A percentile compares a stretch with the other conserved stretches of the same genome.
These are phyloP conservation scores for Euplagia quadripunctaria DNA, from an alignment of 2,888 invertebrate species.

Conservation along the genomic window DNA sequence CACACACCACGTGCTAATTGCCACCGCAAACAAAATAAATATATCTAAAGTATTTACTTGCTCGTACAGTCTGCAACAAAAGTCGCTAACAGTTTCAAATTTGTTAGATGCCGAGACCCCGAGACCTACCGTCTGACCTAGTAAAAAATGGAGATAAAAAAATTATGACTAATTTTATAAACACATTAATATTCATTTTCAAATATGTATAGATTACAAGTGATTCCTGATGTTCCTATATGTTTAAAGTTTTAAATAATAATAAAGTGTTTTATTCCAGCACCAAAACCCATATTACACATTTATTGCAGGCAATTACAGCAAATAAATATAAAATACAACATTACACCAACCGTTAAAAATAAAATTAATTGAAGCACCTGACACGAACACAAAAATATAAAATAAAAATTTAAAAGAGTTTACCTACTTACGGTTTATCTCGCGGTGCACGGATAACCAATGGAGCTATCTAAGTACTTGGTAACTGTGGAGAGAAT, in stretches of 20 bases:
- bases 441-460: not conserved
- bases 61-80: not conserved
- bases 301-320: not conserved
- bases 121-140: too few relatives aligned
- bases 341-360: not conserved
- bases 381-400: too few relatives aligned
- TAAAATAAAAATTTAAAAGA: too few relatives aligned
- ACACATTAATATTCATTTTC: too few relatives aligned
- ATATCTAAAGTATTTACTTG: not conserved
- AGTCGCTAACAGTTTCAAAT: not conserved
- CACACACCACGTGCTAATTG: not conserved
- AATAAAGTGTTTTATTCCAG: not conserved
- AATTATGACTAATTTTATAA: too few relatives aligned
- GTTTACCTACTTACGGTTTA: not conserved
- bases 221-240: too few relatives aligned
- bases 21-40: not conserved
- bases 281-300: not conserved
- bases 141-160: too few relatives aligned
- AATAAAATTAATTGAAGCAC: too few relatives aligned
- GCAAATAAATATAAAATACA: not conserved
- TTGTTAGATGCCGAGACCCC: not conserved
- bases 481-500: not conserved
- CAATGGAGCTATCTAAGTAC: not conserved
- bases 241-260: not conserved
- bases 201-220: too few relatives aligned